Evolutionary conservation across 2,797 vertebrate genomes (phyloP).

Genomic region (Lutjanus argentimaculatus): DNA sequence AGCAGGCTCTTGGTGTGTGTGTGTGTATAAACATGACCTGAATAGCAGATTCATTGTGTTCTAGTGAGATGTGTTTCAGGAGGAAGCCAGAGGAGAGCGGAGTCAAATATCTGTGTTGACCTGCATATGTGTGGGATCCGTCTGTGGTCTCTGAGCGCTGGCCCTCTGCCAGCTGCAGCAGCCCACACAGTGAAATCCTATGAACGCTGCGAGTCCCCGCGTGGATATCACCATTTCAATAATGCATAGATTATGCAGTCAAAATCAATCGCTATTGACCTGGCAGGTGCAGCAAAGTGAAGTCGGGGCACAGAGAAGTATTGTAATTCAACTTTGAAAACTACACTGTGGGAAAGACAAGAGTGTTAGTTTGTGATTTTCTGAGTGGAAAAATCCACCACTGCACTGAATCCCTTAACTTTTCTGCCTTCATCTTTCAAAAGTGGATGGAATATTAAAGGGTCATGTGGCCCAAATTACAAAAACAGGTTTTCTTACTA

Average conservation of each 20-base stretch:
- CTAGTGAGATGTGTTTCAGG: constrained; percentile 37
- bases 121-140: constrained; percentile 60
- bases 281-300: constrained; percentile 51
- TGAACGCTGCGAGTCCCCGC: constrained; percentile 53
- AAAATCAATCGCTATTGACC: constrained; percentile 65
- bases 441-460: not conserved
- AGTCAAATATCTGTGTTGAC: constrained; percentile 69
- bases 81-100: constrained; percentile 51
- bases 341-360: constrained; percentile 15
- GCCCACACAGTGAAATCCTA: constrained; percentile 72
- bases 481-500: not conserved
- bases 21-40: constrained; percentile 32
- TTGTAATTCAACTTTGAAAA: constrained; percentile 48
- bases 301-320: constrained; percentile 27
- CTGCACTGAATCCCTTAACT: not conserved
- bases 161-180: constrained; percentile 55
- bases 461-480: not conserved
- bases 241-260: constrained; percentile 65
- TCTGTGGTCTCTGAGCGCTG: constrained; percentile 60
- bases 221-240: constrained; percentile 70
- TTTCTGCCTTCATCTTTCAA: not conserved
- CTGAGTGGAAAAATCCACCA: not conserved
- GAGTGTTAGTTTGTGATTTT: constrained; percentile 24
- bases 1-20: not conserved
- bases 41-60: constrained; percentile 37